Conservation (phyloP, 2,888 invertebrate species). For the Celastrina argiolus region DNA sequence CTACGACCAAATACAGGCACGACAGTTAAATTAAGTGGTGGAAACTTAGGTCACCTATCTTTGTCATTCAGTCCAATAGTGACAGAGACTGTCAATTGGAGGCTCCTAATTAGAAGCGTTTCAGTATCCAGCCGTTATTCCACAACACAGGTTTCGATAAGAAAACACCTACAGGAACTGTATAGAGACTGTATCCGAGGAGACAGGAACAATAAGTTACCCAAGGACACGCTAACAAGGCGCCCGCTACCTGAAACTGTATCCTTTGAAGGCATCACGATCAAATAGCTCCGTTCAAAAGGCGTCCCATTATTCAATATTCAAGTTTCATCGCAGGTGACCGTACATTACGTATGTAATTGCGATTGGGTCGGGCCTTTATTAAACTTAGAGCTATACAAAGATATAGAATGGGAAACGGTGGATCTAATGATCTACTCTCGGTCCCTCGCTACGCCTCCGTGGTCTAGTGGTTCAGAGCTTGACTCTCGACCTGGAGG, state of each 20-base stretch:
- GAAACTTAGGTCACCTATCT: too few relatives aligned
- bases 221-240: conserved; percentile 59
- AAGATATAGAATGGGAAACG: not conserved
- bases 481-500: too few relatives aligned
- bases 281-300: conserved; percentile 48
- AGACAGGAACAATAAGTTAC: conserved; percentile 37
- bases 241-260: conserved; percentile 70
- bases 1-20: too few relatives aligned
- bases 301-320: conserved; percentile 26
- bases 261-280: conserved; percentile 60
- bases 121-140: too few relatives aligned
- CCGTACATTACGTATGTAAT: conserved; percentile 18
- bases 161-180: not conserved
- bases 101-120: too few relatives aligned
- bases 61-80: too few relatives aligned
- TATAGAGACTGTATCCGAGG: not conserved
- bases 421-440: too few relatives aligned
- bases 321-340: conserved; percentile 6
- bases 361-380: conserved; percentile 10
- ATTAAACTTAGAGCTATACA: not conserved
- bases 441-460: too few relatives aligned
- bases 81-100: too few relatives aligned
- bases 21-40: too few relatives aligned
- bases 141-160: too few relatives aligned
- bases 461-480: too few relatives aligned